Base-by-base conservation (phyloP, 1,140 invertebrate species). In the Ephestia elutella region DNA sequence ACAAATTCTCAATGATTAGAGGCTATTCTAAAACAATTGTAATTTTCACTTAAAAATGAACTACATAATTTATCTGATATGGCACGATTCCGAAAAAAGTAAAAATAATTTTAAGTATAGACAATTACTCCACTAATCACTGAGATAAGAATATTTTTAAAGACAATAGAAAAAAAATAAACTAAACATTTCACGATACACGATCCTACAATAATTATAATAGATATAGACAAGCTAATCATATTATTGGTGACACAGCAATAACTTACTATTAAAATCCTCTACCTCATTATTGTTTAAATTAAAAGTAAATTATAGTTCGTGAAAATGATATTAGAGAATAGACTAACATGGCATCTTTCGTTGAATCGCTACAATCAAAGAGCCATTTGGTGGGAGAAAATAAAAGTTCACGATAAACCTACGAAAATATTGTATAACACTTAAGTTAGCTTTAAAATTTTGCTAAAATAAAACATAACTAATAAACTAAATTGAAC, bases 401-500 rank as follows among this genome's bases (percentile, higher is more conserved):
- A 85, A 86, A 85, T 73, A 82, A 86, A 87, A 78, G 73, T 75
- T 71, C 72, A 65, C 70, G 76, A 71, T 81, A 82, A 85, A 86
- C 71, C 78, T 86, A 86, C 70, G 66, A 88, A 88, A 88, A 86
- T 86, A 87, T 87, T 78, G 77, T 82, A 81, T 86, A 88, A 88
- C 86, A 86, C 84, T 88, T 86, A 87, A 83, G 72, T 78, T 85
- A 82, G 70, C 76, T 85, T 86, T 77, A 86, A 88, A 88, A 86
- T 86, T 88, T 88, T 87, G 78, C 81, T 85, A 87, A 88, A 88
- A 88, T 88, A 87, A 88, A 88, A 88, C 86, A 86, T 88, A 88
- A 87, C 79, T 88, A 88, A 88, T 88, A 88, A 88, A 88, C 84
- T 87, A 88, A 88, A 88, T 88, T 88, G 86, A 88, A 88, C 86